Evolutionary conservation across 1,140 invertebrate species (phyloP).

Genomic region (Drosophila parabipectinata): DNA sequence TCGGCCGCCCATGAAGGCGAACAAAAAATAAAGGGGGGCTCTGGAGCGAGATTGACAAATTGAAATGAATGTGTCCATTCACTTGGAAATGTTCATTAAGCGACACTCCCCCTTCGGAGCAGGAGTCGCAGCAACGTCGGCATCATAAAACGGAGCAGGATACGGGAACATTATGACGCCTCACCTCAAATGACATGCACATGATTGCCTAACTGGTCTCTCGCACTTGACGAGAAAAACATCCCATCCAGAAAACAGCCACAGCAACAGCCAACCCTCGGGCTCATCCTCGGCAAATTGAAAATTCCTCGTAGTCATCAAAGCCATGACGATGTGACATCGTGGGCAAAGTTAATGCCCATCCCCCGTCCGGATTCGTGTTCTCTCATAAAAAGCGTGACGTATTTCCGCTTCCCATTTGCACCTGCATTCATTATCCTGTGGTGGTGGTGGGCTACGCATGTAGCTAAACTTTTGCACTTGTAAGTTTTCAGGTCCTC

Average conservation of each 20-base stretch:
- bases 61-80: conserved; percentile 77
- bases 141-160: conserved; percentile 64
- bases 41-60: conserved; percentile 73
- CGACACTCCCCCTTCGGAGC: conserved; percentile 23
- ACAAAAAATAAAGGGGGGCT: background rate
- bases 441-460: conserved; percentile 55
- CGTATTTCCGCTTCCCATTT: conserved; percentile 78
- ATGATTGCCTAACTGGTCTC: conserved; percentile 66
- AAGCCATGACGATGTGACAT: conserved; percentile 45
- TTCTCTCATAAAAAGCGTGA: conserved; percentile 67
- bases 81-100: conserved; percentile 79
- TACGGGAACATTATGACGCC: conserved; percentile 68
- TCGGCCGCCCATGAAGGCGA: conserved; percentile 20
- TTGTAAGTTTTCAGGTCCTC: conserved; percentile 68
- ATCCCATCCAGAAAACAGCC: conserved; percentile 13
- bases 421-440: conserved; percentile 80
- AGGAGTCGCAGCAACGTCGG: conserved; percentile 5
- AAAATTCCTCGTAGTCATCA: conserved; percentile 78
- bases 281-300: conserved; percentile 64
- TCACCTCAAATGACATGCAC: conserved; percentile 71
- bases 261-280: background rate
- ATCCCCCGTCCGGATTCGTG: background rate
- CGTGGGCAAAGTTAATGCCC: conserved; percentile 39
- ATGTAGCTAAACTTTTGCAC: conserved; percentile 66
- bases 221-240: conserved; percentile 42